A percentile compares a stretch with the other conserved stretches of the same genome.
Evolutionary conservation across 2,113 vertebrate genomes (phyloP).

Genomic region (Melozone crissalis): DNA sequence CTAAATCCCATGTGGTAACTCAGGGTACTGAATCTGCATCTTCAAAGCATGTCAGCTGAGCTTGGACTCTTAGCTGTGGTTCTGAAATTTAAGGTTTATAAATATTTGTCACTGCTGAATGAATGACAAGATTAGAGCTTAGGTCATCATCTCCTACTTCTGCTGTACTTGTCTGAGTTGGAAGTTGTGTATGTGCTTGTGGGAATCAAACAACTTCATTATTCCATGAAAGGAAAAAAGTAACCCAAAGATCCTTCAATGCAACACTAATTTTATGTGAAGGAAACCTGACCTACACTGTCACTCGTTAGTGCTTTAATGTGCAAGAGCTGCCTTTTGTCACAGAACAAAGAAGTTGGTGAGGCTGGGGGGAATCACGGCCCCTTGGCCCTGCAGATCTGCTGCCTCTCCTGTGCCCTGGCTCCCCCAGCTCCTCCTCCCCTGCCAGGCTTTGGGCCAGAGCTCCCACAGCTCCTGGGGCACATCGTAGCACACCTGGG

Average conservation of each 20-base stretch:
- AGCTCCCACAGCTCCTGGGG: background rate
- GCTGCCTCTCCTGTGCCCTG: background rate
- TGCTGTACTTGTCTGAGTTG: background rate
- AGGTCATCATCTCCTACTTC: background rate
- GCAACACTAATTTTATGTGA: background rate
- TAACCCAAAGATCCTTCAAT: background rate
- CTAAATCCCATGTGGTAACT: background rate
- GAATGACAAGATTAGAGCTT: background rate
- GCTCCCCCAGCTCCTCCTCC: background rate
- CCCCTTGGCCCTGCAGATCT: background rate
- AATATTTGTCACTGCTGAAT: background rate
- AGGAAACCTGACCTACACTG: background rate
- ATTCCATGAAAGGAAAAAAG: background rate
- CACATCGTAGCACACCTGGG: accelerated
- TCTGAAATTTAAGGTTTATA: background rate
- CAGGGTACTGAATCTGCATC: background rate
- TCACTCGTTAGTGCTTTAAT: background rate
- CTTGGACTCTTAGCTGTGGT: background rate
- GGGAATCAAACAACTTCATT: background rate
- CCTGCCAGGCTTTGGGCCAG: background rate
- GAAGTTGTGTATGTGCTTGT: background rate
- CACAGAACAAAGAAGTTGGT: background rate
- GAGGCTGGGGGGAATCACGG: background rate
- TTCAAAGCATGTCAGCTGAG: background rate
- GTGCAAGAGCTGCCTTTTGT: background rate